Conservation (phyloP, 2,888 invertebrate genomes). For the Tortrix viridana region DNA sequence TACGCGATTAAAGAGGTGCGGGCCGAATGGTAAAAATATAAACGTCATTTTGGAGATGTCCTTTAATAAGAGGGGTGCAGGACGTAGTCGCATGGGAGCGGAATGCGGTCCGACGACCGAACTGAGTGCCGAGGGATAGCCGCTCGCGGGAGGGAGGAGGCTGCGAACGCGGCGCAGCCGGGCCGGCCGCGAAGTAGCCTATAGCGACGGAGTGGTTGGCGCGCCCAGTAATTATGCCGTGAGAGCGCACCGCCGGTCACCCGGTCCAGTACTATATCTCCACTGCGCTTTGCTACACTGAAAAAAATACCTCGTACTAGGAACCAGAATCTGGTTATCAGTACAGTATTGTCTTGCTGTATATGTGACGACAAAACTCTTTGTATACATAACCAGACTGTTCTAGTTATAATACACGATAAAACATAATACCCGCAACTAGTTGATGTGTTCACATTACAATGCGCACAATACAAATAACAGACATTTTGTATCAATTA, state of each 20-base stretch:
- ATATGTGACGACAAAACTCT: no score
- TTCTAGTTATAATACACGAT: no score
- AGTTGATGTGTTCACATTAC: no score
- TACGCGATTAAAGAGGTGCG: no score
- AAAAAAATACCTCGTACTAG: no score
- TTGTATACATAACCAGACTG: no score
- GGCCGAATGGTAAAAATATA: slow-evolving; percentile 56
- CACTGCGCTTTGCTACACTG: slow-evolving; percentile 57
- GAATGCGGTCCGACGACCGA: slow-evolving; percentile 78
- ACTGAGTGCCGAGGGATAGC: slow-evolving; percentile 29
- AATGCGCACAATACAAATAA: no score
- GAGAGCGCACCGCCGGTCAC: slow-evolving; percentile 76
- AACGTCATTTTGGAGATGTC: slow-evolving; percentile 77
- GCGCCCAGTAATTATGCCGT: slow-evolving; percentile 63
- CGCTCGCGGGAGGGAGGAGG: slow-evolving; percentile 44
- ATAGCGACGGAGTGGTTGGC: slow-evolving; percentile 60
- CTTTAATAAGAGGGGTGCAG: slow-evolving; percentile 66
- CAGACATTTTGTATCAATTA: no score
- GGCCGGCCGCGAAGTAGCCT: slow-evolving; percentile 61
- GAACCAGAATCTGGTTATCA: no score
- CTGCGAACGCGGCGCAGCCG: slow-evolving; percentile 44
- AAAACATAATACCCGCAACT: no score
- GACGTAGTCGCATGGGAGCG: slow-evolving; percentile 82
- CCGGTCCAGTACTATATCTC: slow-evolving; percentile 58
- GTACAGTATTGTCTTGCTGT: no score